Percentiles rank a stretch among this genome's conserved stretches.
Conservation (phyloP, 2,888 invertebrate species). For the Harpalus rufipes region DNA sequence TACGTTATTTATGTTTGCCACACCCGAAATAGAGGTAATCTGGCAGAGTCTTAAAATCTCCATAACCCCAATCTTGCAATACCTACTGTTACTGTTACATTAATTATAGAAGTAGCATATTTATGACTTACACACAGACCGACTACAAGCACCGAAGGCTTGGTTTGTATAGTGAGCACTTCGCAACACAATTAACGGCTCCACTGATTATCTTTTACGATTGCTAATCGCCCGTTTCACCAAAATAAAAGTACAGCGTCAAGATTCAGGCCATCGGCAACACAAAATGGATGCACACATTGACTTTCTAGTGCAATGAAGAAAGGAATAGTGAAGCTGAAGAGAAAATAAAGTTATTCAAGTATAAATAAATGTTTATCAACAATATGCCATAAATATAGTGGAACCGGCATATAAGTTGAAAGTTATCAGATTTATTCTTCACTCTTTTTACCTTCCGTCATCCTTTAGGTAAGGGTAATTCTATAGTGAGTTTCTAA, state of each 20-base stretch:
- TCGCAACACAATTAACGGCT: constrained; percentile 35
- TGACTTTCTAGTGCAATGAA: constrained; percentile 26
- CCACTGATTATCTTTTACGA: constrained; percentile 55
- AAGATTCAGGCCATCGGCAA: neutral
- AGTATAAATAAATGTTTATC: too few relatives aligned
- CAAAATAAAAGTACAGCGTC: constrained; percentile 9
- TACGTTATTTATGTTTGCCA: neutral
- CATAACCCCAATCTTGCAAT: constrained; percentile 27
- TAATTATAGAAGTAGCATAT: constrained; percentile 31
- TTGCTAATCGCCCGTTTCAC: constrained; percentile 38
- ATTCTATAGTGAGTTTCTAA: too few relatives aligned
- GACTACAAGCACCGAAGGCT: neutral
- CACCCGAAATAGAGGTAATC: neutral
- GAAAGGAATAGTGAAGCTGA: neutral
- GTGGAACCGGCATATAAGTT: neutral
- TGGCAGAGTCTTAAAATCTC: too few relatives aligned
- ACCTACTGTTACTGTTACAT: constrained; percentile 30
- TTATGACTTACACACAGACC: constrained; percentile 44
- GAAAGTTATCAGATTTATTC: too few relatives aligned
- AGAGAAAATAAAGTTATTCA: too few relatives aligned
- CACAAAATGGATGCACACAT: constrained; percentile 10
- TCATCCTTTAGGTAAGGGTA: too few relatives aligned
- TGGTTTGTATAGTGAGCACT: constrained; percentile 21
- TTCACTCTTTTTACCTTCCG: too few relatives aligned
- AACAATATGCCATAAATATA: too few relatives aligned